These are phyloP conservation scores for Pseudachorutes palmiensis DNA, from an alignment of 1,140 invertebrate species.

Conservation along the genomic window DNA sequence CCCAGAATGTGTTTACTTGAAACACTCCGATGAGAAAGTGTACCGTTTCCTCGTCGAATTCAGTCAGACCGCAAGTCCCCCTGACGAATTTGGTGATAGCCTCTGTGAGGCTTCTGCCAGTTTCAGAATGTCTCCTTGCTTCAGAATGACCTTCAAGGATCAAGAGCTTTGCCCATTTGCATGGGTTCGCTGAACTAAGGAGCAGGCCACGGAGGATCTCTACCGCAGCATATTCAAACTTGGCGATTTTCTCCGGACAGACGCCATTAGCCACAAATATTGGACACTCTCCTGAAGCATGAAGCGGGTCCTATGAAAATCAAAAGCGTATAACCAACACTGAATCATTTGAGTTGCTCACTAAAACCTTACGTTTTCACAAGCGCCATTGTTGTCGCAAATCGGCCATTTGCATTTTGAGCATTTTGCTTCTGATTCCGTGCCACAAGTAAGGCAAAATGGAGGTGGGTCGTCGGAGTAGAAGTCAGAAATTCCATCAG, in stretches of 20 bases:
- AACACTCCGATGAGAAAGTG: conserved; percentile 20
- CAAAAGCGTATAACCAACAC: not conserved
- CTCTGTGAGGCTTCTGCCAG: not conserved
- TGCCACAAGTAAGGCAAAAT: conserved; percentile 22
- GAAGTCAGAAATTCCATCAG: conserved; percentile 17
- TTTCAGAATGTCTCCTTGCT: not conserved
- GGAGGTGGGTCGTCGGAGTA: conserved; percentile 22
- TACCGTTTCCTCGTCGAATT: conserved; percentile 15
- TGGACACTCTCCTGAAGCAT: conserved; percentile 23
- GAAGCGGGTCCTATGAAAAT: conserved; percentile 10
- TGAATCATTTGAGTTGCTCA: not conserved
- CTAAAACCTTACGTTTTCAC: conserved; percentile 21
- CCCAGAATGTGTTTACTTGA: conserved; percentile 26
- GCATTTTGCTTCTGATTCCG: conserved; percentile 20
- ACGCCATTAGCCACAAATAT: conserved; percentile 16
- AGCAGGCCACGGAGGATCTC: conserved; percentile 21
- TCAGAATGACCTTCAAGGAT: conserved; percentile 19
- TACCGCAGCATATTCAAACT: conserved; percentile 20
- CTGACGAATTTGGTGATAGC: conserved; percentile 18
- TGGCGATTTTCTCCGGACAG: not conserved
- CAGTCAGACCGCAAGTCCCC: conserved; percentile 18
- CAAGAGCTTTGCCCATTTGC: conserved; percentile 16
- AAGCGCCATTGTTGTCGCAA: conserved; percentile 17
- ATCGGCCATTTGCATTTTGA: conserved; percentile 26
- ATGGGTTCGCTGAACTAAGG: not conserved